Percentiles rank a stretch among this genome's conserved stretches.
phyloP scores from a whole-genome alignment of 2,797 vertebrate genomes.

The Oceanodroma leucorhoa region DNA sequence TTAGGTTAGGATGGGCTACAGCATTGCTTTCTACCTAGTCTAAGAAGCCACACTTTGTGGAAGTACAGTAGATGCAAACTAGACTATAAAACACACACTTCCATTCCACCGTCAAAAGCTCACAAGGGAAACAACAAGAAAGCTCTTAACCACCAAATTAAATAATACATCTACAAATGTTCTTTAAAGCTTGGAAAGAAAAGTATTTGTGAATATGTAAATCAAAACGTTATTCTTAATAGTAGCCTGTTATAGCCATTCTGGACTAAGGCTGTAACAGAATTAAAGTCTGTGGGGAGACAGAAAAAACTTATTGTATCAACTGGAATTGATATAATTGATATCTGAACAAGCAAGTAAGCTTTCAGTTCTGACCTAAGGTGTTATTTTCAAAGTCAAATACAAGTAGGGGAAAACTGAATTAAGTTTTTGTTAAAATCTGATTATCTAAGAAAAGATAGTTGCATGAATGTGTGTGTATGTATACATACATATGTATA shows the following conservation, averaged over 20 bases:
- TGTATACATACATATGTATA: accelerated
- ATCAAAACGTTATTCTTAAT: background rate
- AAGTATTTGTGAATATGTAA: background rate
- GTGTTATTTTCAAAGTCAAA: background rate
- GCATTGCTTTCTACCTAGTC: background rate
- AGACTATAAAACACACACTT: background rate
- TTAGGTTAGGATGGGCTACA: background rate
- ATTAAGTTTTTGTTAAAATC: background rate
- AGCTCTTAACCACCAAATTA: background rate
- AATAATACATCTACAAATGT: background rate
- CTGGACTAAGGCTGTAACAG: background rate
- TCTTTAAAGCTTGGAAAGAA: background rate
- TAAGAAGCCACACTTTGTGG: background rate
- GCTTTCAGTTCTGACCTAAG: background rate
- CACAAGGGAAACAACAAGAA: background rate
- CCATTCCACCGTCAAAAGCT: background rate
- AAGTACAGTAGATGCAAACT: background rate
- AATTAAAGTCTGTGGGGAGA: background rate
- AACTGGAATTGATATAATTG: background rate
- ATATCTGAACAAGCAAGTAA: background rate
- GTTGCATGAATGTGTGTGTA: background rate
- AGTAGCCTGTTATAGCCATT: background rate
- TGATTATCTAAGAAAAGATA: background rate
- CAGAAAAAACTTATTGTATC: background rate
- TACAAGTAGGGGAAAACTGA: background rate